Percentiles rank a stretch among this genome's conserved stretches.
Evolutionary conservation across 2,797 vertebrate species (phyloP).

Genomic region (Phoeniculus purpureus): DNA sequence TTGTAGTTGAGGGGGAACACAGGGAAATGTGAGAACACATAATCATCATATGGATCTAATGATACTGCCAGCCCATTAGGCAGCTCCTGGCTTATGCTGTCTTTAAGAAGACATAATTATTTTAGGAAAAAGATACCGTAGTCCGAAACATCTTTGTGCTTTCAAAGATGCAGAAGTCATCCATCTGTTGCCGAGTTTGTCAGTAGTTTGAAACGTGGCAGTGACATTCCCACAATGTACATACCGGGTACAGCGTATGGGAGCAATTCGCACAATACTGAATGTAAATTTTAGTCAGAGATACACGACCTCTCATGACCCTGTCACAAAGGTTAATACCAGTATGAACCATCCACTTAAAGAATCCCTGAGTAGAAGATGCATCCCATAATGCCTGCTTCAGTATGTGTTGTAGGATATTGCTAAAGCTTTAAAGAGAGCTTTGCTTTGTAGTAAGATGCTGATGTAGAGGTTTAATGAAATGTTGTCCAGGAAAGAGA

Average conservation of each 20-base stretch:
- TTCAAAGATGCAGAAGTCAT: neutral
- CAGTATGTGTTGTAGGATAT: neutral
- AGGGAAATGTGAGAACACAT: neutral
- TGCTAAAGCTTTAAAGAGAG: neutral
- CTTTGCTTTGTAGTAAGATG: neutral
- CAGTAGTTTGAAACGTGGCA: neutral
- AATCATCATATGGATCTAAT: neutral
- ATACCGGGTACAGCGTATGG: neutral
- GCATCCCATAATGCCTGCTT: rapidly evolving
- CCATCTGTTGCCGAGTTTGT: neutral
- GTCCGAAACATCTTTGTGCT: neutral
- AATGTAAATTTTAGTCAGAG: neutral
- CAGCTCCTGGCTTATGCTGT: neutral
- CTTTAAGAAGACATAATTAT: neutral
- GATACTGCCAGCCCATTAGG: neutral
- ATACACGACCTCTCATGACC: neutral
- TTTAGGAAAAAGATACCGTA: neutral
- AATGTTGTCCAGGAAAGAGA: neutral
- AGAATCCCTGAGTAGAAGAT: neutral
- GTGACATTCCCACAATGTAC: too few species aligned
- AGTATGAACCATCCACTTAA: neutral
- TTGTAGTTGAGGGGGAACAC: neutral
- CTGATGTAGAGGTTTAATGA: neutral
- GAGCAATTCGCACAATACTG: neutral
- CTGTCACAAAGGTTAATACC: neutral